Evolutionary conservation across 1,140 invertebrate genomes (phyloP).

Genomic region (Nixonia krombeini): DNA sequence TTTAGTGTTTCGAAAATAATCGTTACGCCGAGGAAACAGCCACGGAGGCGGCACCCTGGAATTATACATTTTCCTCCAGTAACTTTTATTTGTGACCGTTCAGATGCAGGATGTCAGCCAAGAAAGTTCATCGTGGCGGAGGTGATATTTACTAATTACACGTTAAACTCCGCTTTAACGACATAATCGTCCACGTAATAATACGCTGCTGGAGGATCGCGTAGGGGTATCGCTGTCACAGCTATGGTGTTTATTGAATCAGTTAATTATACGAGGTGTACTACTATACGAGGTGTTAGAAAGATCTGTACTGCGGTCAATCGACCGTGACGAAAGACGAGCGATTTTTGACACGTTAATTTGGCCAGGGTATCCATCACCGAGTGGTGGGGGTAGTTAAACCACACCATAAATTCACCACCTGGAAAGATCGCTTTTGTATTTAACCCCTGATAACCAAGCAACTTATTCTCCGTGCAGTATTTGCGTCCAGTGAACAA

Average conservation of each 20-base stretch:
- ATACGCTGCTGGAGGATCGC: constrained; percentile 42
- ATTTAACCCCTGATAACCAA: too few relatives aligned
- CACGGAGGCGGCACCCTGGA: constrained; percentile 12
- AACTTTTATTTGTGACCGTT: constrained; percentile 9
- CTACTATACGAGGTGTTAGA: background rate
- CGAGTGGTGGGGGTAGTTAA: too few relatives aligned
- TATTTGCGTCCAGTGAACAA: too few relatives aligned
- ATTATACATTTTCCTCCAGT: constrained; percentile 35
- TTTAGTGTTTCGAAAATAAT: constrained; percentile 17
- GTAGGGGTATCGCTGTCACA: constrained; percentile 44
- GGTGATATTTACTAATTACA: constrained; percentile 54
- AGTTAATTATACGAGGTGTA: constrained; percentile 47
- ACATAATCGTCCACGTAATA: constrained; percentile 59
- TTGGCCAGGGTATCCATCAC: too few relatives aligned
- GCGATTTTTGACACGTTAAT: too few relatives aligned
- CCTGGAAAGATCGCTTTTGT: too few relatives aligned
- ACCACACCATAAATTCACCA: too few relatives aligned
- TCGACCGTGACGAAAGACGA: too few relatives aligned
- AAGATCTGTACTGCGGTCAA: too few relatives aligned
- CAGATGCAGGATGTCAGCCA: background rate
- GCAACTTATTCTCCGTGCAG: too few relatives aligned
- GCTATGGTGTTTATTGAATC: constrained; percentile 55
- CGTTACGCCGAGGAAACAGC: constrained; percentile 19
- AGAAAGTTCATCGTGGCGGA: constrained; percentile 11
- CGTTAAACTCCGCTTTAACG: constrained; percentile 51